A percentile compares a stretch with the other conserved stretches of the same genome.
These are phyloP conservation scores for Aldrovandia affinis DNA, from an alignment of 2,797 vertebrate genomes.

Conservation along the genomic window DNA sequence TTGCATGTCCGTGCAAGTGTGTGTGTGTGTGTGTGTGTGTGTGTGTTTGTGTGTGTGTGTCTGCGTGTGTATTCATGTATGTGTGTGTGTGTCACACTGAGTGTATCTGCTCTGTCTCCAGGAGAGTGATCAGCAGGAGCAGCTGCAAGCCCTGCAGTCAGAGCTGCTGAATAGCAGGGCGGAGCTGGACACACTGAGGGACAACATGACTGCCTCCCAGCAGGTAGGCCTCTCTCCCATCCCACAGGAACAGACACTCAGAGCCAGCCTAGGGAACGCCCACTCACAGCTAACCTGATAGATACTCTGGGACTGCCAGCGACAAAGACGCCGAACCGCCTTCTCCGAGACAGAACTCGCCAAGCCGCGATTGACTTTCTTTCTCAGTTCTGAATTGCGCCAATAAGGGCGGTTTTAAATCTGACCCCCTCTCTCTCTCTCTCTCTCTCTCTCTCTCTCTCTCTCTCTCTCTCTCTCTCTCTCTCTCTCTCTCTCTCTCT, in stretches of 20 bases:
- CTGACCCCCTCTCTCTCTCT: not conserved
- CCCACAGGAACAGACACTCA: not conserved
- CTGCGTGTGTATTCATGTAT: constrained; percentile 29
- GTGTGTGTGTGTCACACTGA: constrained; percentile 13
- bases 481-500: constrained; percentile 32
- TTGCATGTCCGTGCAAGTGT: constrained; percentile 28
- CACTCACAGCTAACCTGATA: too few species aligned
- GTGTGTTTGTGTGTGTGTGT: too few species aligned
- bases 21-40: constrained; percentile 26
- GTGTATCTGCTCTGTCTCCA: constrained; percentile 52
- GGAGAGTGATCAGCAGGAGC: constrained; percentile 85
- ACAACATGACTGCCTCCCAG: constrained; percentile 72
- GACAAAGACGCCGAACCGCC: too few species aligned
- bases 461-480: constrained; percentile 39
- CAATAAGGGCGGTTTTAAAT: too few species aligned
- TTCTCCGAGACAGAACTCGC: too few species aligned
- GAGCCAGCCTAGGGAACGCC: not conserved
- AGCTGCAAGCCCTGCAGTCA: constrained; percentile 82
- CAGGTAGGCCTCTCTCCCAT: constrained; percentile 71
- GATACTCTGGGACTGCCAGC: too few species aligned
- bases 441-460: constrained; percentile 40
- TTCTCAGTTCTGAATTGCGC: too few species aligned
- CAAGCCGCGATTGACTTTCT: too few species aligned
- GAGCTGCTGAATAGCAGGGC: constrained; percentile 82
- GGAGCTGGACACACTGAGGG: constrained; percentile 81